phyloP scores from a whole-genome alignment of 1,140 invertebrate genomes.

The Anoplophora glabripennis region DNA sequence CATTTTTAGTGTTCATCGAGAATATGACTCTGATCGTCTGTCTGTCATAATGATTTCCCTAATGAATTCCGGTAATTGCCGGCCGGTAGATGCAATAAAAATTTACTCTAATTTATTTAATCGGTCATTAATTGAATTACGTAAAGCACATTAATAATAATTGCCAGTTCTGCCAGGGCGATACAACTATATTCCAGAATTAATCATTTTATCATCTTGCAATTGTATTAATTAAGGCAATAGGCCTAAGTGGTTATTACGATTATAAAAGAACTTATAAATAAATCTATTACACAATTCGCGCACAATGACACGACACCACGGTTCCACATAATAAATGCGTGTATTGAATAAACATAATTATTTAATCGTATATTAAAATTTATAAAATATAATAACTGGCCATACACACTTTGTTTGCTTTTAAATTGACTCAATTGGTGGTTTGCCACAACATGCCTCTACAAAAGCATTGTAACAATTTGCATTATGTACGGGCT shows the following conservation, averaged over 20 bases:
- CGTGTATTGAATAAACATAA: too few relatives aligned
- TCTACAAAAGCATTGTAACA: too few relatives aligned
- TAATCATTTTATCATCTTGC: conserved; percentile 29
- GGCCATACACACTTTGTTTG: too few relatives aligned
- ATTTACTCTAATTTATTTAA: conserved; percentile 46
- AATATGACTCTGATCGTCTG: too few relatives aligned
- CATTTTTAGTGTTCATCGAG: not conserved
- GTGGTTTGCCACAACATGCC: too few relatives aligned
- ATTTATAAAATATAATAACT: too few relatives aligned
- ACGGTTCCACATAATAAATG: too few relatives aligned
- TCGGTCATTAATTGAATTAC: conserved; percentile 43
- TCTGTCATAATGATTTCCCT: not conserved
- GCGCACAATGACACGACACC: too few relatives aligned
- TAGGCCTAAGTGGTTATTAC: conserved; percentile 24
- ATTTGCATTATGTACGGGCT: too few relatives aligned
- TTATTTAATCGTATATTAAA: too few relatives aligned
- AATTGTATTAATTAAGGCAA: conserved; percentile 35
- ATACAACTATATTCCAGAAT: conserved; percentile 27
- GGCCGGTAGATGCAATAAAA: conserved; percentile 39
- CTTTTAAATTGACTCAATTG: too few relatives aligned
- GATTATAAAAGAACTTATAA: conserved; percentile 20
- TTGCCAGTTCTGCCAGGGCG: conserved; percentile 2
- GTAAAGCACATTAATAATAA: conserved; percentile 10
- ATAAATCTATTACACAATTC: conserved; percentile 18
- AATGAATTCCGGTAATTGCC: conserved; percentile 14